These are phyloP conservation scores for Gobiocypris rarus DNA, from an alignment of 2,113 vertebrate genomes.

Conservation along the genomic window DNA sequence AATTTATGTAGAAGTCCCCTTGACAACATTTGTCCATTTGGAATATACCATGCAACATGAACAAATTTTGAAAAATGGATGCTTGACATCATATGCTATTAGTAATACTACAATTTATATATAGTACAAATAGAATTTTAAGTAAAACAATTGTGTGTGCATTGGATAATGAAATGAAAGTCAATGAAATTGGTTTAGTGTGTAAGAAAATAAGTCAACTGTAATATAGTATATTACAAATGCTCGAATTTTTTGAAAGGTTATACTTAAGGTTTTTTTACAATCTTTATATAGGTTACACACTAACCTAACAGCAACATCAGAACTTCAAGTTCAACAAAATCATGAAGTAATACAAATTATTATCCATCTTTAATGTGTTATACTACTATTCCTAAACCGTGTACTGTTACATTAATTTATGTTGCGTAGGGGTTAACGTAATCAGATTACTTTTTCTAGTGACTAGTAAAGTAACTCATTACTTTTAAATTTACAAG, in stretches of 20 bases:
- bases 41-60: too few relatives aligned
- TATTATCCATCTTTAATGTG: background rate
- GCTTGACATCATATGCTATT: background rate
- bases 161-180: too few relatives aligned
- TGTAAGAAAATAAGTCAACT: background rate
- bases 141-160: too few relatives aligned
- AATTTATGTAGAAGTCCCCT: background rate
- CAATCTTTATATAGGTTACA: background rate
- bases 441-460: too few relatives aligned
- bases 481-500: too few relatives aligned
- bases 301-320: background rate
- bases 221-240: background rate
- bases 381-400: too few relatives aligned
- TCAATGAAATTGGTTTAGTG: background rate
- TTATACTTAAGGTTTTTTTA: background rate
- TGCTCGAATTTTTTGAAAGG: background rate
- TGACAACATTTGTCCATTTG: too few relatives aligned
- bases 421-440: too few relatives aligned
- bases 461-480: too few relatives aligned
- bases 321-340: background rate
- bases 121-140: background rate
- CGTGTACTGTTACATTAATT: too few relatives aligned
- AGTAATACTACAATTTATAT: background rate
- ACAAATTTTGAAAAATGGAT: too few relatives aligned
- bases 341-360: background rate